A percentile compares a stretch with the other conserved stretches of the same genome.
Evolutionary conservation across 2,113 vertebrate species (phyloP).

Genomic region (Bubo scandiacus): DNA sequence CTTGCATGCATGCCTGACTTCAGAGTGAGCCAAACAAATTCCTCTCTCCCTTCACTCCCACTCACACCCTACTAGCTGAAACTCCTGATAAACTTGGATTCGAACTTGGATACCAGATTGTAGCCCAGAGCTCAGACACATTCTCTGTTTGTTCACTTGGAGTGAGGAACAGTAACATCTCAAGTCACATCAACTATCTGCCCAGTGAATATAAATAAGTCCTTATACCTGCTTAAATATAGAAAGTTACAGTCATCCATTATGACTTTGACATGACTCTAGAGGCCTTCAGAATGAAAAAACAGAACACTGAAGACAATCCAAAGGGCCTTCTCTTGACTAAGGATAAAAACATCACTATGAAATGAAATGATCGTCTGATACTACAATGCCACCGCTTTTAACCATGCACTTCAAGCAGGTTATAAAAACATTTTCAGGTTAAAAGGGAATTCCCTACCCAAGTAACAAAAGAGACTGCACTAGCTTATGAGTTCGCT

Average conservation of each 20-base stretch:
- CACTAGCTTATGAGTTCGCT: background rate
- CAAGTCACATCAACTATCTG: background rate
- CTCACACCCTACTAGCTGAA: background rate
- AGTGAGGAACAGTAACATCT: background rate
- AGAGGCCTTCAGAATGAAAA: background rate
- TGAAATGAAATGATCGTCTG: background rate
- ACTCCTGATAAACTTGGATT: background rate
- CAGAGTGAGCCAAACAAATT: background rate
- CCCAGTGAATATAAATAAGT: background rate
- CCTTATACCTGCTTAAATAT: background rate
- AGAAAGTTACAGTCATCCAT: background rate
- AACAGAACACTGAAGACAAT: background rate
- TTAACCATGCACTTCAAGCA: background rate
- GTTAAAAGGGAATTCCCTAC: background rate
- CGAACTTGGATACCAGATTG: background rate
- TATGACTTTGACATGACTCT: background rate
- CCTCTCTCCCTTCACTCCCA: background rate
- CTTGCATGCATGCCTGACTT: fast-evolving
- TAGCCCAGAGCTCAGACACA: background rate
- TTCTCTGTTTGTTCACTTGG: background rate
- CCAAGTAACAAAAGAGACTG: background rate
- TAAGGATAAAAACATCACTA: background rate
- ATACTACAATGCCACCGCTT: background rate
- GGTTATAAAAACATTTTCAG: background rate
- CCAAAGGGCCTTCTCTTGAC: background rate